Evolutionary conservation across 2,113 vertebrate genomes (phyloP).

Genomic region (Arothron firmamentum): DNA sequence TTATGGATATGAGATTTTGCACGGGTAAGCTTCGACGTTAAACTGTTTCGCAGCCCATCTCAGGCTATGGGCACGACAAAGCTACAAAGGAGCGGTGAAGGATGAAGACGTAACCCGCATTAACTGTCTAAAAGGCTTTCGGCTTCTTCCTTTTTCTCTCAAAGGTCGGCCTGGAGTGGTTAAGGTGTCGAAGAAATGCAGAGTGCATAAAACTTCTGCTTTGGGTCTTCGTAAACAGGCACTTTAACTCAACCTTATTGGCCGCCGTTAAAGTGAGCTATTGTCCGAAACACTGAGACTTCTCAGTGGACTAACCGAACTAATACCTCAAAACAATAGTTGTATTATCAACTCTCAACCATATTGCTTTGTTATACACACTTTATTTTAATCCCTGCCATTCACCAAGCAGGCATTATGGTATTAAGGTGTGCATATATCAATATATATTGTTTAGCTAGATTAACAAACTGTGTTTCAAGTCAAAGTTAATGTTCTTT

Average conservation of each 20-base stretch:
- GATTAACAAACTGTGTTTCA: conserved; percentile 18
- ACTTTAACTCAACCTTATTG: conserved; percentile 48
- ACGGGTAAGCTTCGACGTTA: conserved; percentile 55
- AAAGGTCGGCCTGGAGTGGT: conserved; percentile 53
- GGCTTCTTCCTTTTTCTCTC: conserved; percentile 21
- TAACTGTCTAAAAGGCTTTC: conserved; percentile 36
- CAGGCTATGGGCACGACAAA: conserved; percentile 33
- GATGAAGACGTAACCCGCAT: conserved; percentile 39
- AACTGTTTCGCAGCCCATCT: conserved; percentile 42
- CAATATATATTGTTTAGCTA: neutral
- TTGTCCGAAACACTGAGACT: conserved; percentile 41
- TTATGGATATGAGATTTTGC: conserved; percentile 67
- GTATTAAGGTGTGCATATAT: too few relatives aligned
- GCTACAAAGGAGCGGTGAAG: conserved; percentile 29
- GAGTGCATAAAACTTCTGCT: conserved; percentile 50
- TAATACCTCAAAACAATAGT: conserved; percentile 39
- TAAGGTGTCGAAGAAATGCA: conserved; percentile 56
- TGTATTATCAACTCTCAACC: conserved; percentile 42
- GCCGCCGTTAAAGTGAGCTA: conserved; percentile 55
- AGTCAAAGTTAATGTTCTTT: conserved; percentile 53
- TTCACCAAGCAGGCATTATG: too few relatives aligned
- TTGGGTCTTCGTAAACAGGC: conserved; percentile 57
- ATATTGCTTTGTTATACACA: conserved; percentile 10
- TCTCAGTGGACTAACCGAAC: conserved; percentile 46
- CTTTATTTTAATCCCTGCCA: conserved; percentile 19